Conservation (phyloP, 2,888 invertebrate genomes). For the Nemotelus pantherinus region DNA sequence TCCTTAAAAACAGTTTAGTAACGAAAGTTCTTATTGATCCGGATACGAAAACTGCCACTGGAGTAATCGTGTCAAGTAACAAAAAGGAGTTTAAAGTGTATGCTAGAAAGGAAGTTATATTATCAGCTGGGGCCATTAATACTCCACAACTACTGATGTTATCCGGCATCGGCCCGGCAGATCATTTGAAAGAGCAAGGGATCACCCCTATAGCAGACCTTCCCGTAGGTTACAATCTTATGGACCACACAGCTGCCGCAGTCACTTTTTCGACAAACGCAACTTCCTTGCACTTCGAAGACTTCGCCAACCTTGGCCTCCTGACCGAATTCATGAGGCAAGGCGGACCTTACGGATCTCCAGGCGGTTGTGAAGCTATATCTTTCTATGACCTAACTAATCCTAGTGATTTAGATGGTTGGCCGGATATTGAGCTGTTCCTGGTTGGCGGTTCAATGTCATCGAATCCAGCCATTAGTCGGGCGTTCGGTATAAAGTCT, state of each 20-base stretch:
- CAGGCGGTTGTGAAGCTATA: slow-evolving; percentile 69
- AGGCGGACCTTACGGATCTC: slow-evolving; percentile 62
- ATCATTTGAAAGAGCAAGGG: slow-evolving; percentile 68
- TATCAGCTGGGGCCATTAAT: slow-evolving; percentile 80
- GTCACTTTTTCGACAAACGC: slow-evolving; percentile 68
- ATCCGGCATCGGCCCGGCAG: slow-evolving; percentile 77
- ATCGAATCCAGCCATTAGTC: slow-evolving; percentile 54
- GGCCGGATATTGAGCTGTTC: slow-evolving; percentile 74
- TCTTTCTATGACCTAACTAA: slow-evolving; percentile 69
- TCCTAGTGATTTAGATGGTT: slow-evolving; percentile 62
- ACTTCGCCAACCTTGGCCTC: slow-evolving; percentile 53
- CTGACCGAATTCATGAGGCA: slow-evolving; percentile 47
- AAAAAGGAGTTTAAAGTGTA: slow-evolving; percentile 67
- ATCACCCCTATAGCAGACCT: slow-evolving; percentile 70
- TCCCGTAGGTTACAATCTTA: slow-evolving; percentile 74
- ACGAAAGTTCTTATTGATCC: slow-evolving; percentile 72
- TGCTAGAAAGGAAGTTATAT: slow-evolving; percentile 77
- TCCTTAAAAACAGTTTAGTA: slow-evolving; percentile 70
- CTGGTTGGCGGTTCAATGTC: slow-evolving; percentile 66
- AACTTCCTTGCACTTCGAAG: slow-evolving; percentile 60
- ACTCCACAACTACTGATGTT: slow-evolving; percentile 82
- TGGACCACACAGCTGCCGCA: slow-evolving; percentile 75
- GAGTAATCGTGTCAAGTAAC: slow-evolving; percentile 72
- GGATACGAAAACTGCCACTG: slow-evolving; percentile 69
- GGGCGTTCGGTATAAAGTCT: slow-evolving; percentile 62